phyloP scores from a whole-genome alignment of 2,888 invertebrate genomes.

The Apamea crenata region DNA sequence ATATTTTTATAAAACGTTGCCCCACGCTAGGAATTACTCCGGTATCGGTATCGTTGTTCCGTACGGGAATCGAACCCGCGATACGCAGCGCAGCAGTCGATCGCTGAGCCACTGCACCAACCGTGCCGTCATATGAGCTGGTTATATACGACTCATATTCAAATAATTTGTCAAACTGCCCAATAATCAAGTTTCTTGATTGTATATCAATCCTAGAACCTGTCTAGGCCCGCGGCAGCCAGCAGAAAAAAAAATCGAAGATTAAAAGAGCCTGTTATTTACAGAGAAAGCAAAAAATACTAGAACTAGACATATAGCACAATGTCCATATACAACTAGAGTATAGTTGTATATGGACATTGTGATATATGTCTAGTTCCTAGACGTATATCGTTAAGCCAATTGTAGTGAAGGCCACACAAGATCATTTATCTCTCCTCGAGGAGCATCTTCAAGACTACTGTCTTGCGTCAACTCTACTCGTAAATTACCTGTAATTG shows the following conservation, averaged over 20 bases:
- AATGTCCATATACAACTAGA: slow-evolving; percentile 2
- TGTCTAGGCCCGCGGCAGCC: no score
- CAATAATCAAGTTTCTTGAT: not conserved
- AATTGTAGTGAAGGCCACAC: slow-evolving; percentile 59
- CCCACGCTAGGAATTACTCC: no score
- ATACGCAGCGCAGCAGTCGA: no score
- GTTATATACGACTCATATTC: not conserved
- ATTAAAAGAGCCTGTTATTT: not conserved
- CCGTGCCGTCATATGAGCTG: no score
- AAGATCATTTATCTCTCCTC: slow-evolving; percentile 49
- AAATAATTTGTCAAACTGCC: not conserved
- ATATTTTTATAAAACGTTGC: no score
- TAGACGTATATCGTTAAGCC: slow-evolving; percentile 30
- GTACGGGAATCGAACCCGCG: no score
- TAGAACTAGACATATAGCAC: no score
- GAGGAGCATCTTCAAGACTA: slow-evolving; percentile 34
- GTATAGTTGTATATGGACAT: no score
- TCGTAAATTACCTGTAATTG: slow-evolving; percentile 51
- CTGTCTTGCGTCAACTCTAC: slow-evolving; percentile 34
- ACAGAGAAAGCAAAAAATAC: not conserved
- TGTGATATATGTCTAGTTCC: not conserved
- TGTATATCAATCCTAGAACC: not conserved
- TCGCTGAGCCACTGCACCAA: no score
- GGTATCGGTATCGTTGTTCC: no score
- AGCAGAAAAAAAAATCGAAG: no score